Percentiles rank a stretch among this genome's conserved stretches.
Conservation (phyloP, 92 coral and sea anemone genomes). For the Porites divaricata region DNA sequence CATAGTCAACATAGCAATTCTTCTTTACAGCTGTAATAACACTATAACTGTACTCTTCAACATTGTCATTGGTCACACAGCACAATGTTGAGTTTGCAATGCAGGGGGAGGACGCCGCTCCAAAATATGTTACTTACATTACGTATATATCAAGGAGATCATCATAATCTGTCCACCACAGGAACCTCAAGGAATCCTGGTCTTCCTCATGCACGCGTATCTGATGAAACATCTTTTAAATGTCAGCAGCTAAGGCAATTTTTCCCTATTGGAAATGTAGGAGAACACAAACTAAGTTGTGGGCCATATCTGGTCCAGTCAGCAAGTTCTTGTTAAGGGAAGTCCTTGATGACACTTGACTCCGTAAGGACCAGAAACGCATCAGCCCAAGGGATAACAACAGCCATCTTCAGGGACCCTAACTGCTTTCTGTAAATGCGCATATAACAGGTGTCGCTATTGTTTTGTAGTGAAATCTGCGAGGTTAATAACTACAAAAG, state of each 20-base stretch:
- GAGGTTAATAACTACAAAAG: no score
- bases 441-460: no score
- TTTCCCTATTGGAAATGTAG: no score
- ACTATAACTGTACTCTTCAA: slow-evolving; percentile 43
- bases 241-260: slow-evolving; percentile 36
- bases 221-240: slow-evolving; percentile 69
- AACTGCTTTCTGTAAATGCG: no score
- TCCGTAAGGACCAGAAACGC: no score
- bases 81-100: slow-evolving; percentile 55
- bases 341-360: no score
- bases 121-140: slow-evolving; percentile 65
- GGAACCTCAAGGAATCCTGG: slow-evolving; percentile 66
- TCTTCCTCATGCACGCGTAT: slow-evolving; percentile 57
- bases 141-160: slow-evolving; percentile 57
- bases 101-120: slow-evolving; percentile 68
- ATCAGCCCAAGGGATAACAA: no score
- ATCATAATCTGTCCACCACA: slow-evolving; percentile 58
- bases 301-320: no score
- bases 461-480: no score
- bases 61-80: slow-evolving; percentile 55
- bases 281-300: no score
- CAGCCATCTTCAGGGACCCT: no score
- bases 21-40: slow-evolving; percentile 56
- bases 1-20: slow-evolving; percentile 68
- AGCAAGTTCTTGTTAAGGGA: no score